Base-by-base conservation (phyloP, 2,113 vertebrate genomes). In the Mirza zaza region DNA sequence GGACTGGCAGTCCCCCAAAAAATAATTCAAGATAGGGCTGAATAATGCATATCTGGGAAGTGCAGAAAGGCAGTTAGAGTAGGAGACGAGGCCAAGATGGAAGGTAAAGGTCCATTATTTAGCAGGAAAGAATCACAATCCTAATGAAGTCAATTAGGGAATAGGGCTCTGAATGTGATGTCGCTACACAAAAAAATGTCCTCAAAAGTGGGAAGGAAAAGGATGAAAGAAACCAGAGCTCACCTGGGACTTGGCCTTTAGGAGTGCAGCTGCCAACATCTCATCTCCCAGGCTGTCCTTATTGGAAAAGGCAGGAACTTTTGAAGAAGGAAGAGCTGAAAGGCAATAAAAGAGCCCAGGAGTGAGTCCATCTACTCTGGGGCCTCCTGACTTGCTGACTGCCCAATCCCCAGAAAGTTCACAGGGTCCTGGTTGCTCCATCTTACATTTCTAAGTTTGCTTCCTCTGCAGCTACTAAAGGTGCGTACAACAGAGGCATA, bases 201-300 rank as follows among this genome's bases (percentile, higher is more conserved):
- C 10, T 59, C 0, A 48, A 52, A 73, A 61, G 61, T 4, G 1
- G 71, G 52, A 80, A 83, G 27, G 57, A 87, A 73, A 77, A 32
- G 36, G 42, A 32, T 20, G 42, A 76, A 39, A 39, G 15, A 42
- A 81, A 45, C 36, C 82, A 87, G 0, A 17, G 65, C 96, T 94
- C n/a, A 98, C 98, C 98, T 95, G 98, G 63, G 98, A 95, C 83
- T 98, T 98, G 91, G 98, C 94, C 71, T 98, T 98, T 11, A 98
- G 91, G 32, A 97, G 95, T 2, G 98, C 96, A 57, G 97, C 97
- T 87, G 97, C 96, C 91, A 98, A n/a, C 98, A 98, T 90, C 90
- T 97, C 83, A 25, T 96, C 87, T 25, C 97, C 96, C 15, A 98
- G 90, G 42, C 84, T 84, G 71, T 96, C 89, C 80, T 97, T 97